Evolutionary conservation across 2,113 vertebrate genomes (phyloP), one percentile per base, ranked within the genome.

Genomic region (Lophura nycthemera): DNA sequence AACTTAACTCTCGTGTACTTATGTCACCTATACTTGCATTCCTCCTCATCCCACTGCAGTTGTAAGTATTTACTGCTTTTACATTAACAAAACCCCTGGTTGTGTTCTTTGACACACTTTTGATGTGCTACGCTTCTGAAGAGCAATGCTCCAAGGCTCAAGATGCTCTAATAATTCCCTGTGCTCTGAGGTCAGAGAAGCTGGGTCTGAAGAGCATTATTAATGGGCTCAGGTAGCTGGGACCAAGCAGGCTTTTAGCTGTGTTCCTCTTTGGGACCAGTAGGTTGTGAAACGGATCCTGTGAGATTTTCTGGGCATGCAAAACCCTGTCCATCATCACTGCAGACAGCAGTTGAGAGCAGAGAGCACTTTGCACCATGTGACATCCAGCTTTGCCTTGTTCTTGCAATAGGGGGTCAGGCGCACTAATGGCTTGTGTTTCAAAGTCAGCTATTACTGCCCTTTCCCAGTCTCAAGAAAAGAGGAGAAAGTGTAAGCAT

Each of bases 281-380:
- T 42, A 20, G 29, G 38, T 42, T 82, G 16, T 66, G 45, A 89
- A 81, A 50, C 4, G 5, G 6, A 38, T 42, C 10, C 57, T 57
- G 17, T 6, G 52, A 32, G 15, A 59, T 83, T 29, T 66, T 50
- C 48, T 29, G 57, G 17, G 22, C 3, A 1, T 30, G 9, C 65
- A 52, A 82, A 89, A 60, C 22, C 48, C 48, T 76, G 30, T 54
- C 48, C 20, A 11, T 30, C 25, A n/a, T 20, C n/a, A 19, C 13
- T 71, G 34, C 17, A 71, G 48, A 64, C 29, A 24, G 61, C 25
- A 8, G 25, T 25, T 64, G 34, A 63, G 40, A 48, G 40, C n/a
- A 59, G 36, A 61, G 21, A 40, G 36, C 22, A n/a, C 25, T 0
- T 0, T 13, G 32, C 21, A 34, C 21, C 0, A 0, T 65, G 22